phyloP scores from a whole-genome alignment of 2,797 vertebrate species.

The Moxostoma hubbsi region DNA sequence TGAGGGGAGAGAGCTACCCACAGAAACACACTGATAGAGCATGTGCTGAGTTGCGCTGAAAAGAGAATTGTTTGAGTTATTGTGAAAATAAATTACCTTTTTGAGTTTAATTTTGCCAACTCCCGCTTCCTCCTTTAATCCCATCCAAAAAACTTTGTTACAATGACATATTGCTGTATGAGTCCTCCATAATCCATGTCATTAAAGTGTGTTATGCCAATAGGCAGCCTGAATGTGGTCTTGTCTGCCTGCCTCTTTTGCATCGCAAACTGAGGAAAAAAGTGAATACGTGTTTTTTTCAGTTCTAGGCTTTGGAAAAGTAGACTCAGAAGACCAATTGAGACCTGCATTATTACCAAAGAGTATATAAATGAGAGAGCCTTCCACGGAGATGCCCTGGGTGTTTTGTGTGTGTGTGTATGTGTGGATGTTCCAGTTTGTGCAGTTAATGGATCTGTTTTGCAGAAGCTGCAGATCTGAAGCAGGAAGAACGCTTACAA shows the following conservation, averaged over 20 bases:
- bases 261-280: conserved; percentile 56
- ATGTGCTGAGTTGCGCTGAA: too few species aligned
- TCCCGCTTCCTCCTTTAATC: too few species aligned
- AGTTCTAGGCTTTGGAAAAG: conserved; percentile 79
- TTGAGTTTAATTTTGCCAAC: too few species aligned
- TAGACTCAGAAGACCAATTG: conserved; percentile 81
- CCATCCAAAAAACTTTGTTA: too few species aligned
- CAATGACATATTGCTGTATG: not conserved
- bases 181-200: not conserved
- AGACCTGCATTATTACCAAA: conserved; percentile 80
- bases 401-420: conserved; percentile 27
- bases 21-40: too few species aligned
- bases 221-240: conserved; percentile 53
- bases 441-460: conserved; percentile 36
- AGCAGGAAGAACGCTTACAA: conserved; percentile 96
- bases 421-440: not conserved
- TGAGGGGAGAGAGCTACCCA: too few species aligned
- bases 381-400: conserved; percentile 24
- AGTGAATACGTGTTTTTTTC: conserved; percentile 78
- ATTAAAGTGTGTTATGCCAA: conserved; percentile 57
- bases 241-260: conserved; percentile 5
- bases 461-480: conserved; percentile 93
- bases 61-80: too few species aligned
- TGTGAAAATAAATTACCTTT: too few species aligned
- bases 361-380: conserved; percentile 78